Conservation (phyloP, 2,888 invertebrate genomes). For the Diadegma fenestrale region DNA sequence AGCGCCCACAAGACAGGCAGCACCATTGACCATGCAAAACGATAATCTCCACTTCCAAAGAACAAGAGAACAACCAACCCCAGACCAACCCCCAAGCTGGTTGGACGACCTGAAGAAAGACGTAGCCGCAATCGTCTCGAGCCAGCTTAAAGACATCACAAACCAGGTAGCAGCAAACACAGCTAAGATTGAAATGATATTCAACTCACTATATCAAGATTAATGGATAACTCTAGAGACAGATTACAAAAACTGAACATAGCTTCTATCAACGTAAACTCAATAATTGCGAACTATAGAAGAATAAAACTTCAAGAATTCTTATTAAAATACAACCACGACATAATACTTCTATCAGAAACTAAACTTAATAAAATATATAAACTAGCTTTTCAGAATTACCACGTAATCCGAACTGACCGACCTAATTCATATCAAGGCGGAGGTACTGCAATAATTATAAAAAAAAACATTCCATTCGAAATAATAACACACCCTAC, state of each 20-base stretch:
- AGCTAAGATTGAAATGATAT: neutral
- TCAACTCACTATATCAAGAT: neutral
- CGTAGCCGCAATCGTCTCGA: neutral
- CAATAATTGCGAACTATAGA: slow-evolving; percentile 18
- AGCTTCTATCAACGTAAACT: slow-evolving; percentile 42
- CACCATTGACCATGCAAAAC: neutral
- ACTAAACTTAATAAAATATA: slow-evolving; percentile 22
- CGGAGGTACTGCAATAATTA: slow-evolving; percentile 46
- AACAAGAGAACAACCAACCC: neutral
- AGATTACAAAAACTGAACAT: neutral
- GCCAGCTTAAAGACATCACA: neutral
- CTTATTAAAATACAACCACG: neutral
- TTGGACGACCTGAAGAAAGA: neutral
- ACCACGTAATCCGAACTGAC: neutral
- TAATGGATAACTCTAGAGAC: neutral
- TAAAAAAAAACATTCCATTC: slow-evolving; percentile 15
- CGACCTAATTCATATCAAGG: slow-evolving; percentile 19
- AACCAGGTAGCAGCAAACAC: neutral
- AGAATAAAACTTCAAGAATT: slow-evolving; percentile 37
- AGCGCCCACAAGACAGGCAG: neutral
- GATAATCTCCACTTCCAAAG: neutral
- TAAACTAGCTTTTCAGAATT: slow-evolving; percentile 5
- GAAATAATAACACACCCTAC: neutral
- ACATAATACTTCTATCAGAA: slow-evolving; percentile 1
- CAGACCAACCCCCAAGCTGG: neutral